Conservation (phyloP, 2,888 invertebrate genomes). For the Drosophila acutilabella region DNA sequence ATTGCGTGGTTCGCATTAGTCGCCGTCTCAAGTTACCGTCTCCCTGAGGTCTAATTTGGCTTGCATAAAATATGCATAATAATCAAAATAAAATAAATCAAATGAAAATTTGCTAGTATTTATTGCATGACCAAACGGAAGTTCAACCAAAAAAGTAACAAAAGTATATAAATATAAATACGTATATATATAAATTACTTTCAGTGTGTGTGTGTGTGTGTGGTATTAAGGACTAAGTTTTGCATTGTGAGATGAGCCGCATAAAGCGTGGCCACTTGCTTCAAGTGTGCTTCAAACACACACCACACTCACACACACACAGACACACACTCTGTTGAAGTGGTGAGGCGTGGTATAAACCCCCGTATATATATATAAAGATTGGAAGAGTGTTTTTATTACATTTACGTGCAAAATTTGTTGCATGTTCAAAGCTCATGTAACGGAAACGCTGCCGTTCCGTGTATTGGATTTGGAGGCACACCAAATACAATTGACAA, state of each 20-base stretch:
- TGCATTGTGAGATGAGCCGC: constrained; percentile 56
- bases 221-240: constrained; percentile 15
- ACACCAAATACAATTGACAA: constrained; percentile 74
- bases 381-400: constrained; percentile 76
- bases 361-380: background rate
- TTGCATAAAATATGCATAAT: constrained; percentile 78
- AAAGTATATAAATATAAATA: background rate
- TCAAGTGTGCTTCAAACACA: constrained; percentile 56
- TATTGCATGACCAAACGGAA: constrained; percentile 60
- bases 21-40: constrained; percentile 21
- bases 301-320: constrained; percentile 21
- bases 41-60: constrained; percentile 66
- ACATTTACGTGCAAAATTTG: constrained; percentile 84
- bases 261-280: constrained; percentile 50
- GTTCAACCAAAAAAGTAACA: constrained; percentile 11
- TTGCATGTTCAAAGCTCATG: constrained; percentile 74
- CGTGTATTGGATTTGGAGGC: constrained; percentile 72
- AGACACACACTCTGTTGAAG: constrained; percentile 44
- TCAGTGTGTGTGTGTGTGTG: constrained; percentile 1
- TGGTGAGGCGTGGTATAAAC: constrained; percentile 52
- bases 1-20: constrained; percentile 41
- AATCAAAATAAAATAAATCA: constrained; percentile 81
- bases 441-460: constrained; percentile 62
- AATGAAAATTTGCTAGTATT: constrained; percentile 65
- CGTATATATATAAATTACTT: constrained; percentile 3